phyloP scores from a whole-genome alignment of 2,888 invertebrate genomes.

The Pristionchus fissidentatus region DNA sequence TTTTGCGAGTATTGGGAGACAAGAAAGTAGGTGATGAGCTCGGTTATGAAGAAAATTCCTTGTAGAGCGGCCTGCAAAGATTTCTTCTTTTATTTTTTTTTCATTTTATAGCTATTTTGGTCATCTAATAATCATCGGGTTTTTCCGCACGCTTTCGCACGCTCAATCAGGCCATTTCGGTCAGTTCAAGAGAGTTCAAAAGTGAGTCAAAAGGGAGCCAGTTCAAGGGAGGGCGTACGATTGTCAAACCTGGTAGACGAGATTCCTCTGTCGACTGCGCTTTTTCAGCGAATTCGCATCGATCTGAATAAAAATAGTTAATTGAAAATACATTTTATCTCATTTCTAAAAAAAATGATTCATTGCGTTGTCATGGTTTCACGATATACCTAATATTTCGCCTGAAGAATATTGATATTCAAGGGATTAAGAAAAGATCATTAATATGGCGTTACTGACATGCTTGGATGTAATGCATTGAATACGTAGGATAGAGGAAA shows the following conservation, averaged over 20 bases:
- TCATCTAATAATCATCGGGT: too few species aligned
- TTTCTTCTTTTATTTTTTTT: background rate
- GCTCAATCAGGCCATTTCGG: too few species aligned
- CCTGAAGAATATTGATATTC: background rate
- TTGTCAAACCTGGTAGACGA: slow-evolving; percentile 23
- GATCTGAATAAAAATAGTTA: slow-evolving; percentile 5
- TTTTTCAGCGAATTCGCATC: background rate
- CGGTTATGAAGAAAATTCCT: slow-evolving; percentile 55
- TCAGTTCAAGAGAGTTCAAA: too few species aligned
- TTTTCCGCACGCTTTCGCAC: too few species aligned
- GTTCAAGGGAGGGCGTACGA: too few species aligned
- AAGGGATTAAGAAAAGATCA: too few species aligned
- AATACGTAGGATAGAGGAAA: background rate
- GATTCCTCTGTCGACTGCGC: slow-evolving; percentile 15
- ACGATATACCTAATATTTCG: background rate
- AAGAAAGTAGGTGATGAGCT: slow-evolving; percentile 57
- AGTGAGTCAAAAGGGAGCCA: too few species aligned
- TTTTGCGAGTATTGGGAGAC: slow-evolving; percentile 48
- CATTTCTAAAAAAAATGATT: too few species aligned
- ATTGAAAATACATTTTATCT: background rate
- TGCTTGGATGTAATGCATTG: background rate
- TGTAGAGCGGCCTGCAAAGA: slow-evolving; percentile 50
- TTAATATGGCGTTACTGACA: background rate
- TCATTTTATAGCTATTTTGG: background rate
- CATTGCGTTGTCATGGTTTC: too few species aligned